Percentiles rank a stretch among this genome's conserved stretches.
These are phyloP conservation scores for Thymelicus lineola DNA, from an alignment of 2,888 invertebrate genomes.

Conservation along the genomic window DNA sequence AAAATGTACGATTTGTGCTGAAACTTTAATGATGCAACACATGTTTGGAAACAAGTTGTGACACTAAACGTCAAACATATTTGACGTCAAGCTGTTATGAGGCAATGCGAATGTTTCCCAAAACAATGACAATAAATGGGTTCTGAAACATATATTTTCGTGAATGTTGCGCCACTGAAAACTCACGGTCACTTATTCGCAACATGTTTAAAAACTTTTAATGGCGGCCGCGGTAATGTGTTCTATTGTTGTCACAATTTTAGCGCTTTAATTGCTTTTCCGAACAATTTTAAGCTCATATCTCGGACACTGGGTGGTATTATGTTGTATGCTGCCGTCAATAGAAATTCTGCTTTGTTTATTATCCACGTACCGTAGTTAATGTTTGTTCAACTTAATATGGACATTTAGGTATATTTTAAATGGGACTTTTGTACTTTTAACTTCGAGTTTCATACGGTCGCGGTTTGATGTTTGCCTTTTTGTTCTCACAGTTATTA, in stretches of 20 bases:
- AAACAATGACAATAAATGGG: too few species aligned
- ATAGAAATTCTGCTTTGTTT: background rate
- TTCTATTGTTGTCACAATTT: slow-evolving; percentile 67
- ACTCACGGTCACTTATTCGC: slow-evolving; percentile 8
- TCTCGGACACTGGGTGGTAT: background rate
- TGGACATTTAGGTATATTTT: background rate
- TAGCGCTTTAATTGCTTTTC: slow-evolving; percentile 61
- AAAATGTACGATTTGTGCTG: too few species aligned
- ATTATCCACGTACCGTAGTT: background rate
- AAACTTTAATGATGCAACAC: background rate
- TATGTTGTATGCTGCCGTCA: background rate
- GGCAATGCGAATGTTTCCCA: too few species aligned
- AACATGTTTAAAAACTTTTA: slow-evolving; percentile 53
- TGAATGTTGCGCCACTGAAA: too few species aligned
- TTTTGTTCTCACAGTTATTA: background rate
- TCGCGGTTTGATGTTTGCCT: slow-evolving; percentile 3
- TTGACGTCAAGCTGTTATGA: too few species aligned
- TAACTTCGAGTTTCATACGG: background rate
- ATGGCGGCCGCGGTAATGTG: slow-evolving; percentile 56
- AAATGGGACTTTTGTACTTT: background rate
- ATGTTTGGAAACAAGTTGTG: background rate
- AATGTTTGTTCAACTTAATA: background rate
- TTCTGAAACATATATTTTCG: too few species aligned
- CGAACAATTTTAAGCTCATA: slow-evolving; percentile 20
- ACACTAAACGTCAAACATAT: too few species aligned